Evolutionary conservation across 1,140 invertebrate genomes (phyloP), one percentile per base, ranked within the genome.

Genomic region (Chlorops oryzae): DNA sequence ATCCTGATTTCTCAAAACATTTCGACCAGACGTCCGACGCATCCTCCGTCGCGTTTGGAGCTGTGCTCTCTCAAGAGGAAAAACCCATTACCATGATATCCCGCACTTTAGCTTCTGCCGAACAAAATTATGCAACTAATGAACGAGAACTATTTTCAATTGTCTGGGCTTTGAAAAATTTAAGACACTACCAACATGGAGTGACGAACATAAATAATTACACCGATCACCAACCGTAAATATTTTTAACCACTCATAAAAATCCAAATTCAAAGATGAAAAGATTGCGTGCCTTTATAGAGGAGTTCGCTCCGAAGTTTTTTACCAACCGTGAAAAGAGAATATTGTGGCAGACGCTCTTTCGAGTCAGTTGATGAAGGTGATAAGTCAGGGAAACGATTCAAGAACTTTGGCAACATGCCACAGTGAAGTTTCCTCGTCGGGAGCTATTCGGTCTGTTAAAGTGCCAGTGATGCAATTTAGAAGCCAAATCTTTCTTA

Each of bases 211-310:
- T 81, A 48, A 69, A 52, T 20, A 73, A 78, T 5, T 52, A 70
- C 18, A 80, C 77, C 0, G 79, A 81, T 50, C 77, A 80, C 46
- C 68, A 72, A 52, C 73, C 74, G 1, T 58, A 80, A 22, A 61
- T 51, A 18, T 80, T 73, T 68, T 51, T 78, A 9, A 41, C 55
- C 17, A 59, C 56, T 15, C 57, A 74, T 2, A 78, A 74, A 58
- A 73, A 79, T 43, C 67, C 73, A 10, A 71, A 62, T 12, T 64
- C 70, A 25, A 56, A 73, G 56, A 54, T 81, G 15, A 62, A 74
- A 3, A 52, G 76, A 15, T 82, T 78, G 79, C 50, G 71, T 42
- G 24, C 79, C 7, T 62, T 70, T 54, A 50, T 81, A 22, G 73
- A 76, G 57, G 72, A 76, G 47, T 46, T 46, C 23, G 47, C 47